phyloP scores from a whole-genome alignment of 2,888 invertebrate genomes.

The Cephus nigrinus region DNA sequence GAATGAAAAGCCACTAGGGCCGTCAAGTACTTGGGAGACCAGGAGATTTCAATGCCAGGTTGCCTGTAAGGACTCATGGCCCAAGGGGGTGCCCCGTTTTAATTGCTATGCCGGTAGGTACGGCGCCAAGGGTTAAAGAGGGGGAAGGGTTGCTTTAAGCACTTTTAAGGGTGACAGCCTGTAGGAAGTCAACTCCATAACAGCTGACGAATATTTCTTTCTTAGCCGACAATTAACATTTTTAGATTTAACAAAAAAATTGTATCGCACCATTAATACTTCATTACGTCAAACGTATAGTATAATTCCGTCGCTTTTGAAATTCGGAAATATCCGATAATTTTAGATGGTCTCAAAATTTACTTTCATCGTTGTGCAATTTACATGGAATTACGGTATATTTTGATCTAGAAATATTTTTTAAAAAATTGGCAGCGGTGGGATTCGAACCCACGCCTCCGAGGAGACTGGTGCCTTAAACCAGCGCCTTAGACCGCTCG shows the following conservation, averaged over 20 bases:
- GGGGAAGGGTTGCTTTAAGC: slow-evolving; percentile 10
- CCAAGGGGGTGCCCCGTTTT: slow-evolving; percentile 16
- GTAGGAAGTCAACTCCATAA: slow-evolving; percentile 18
- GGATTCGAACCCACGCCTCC: slow-evolving; percentile 67
- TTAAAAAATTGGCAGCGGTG: slow-evolving; percentile 61
- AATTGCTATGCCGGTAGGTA: slow-evolving; percentile 15
- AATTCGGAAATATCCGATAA: no score
- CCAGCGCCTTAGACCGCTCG: slow-evolving; percentile 67
- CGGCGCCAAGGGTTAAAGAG: background rate
- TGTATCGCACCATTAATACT: no score
- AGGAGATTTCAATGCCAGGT: slow-evolving; percentile 10
- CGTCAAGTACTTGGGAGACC: background rate
- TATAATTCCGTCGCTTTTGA: no score
- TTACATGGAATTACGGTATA: no score
- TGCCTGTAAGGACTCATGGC: slow-evolving; percentile 7
- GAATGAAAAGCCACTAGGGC: slow-evolving; percentile 15
- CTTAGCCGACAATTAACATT: no score
- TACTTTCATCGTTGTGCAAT: no score
- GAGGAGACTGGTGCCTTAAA: slow-evolving; percentile 66
- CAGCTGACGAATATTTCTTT: background rate
- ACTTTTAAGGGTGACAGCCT: slow-evolving; percentile 8
- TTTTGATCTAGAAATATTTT: no score
- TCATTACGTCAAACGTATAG: no score
- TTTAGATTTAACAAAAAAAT: no score
- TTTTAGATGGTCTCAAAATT: no score